Evolutionary conservation across 2,113 vertebrate species (phyloP), one percentile per base, ranked within the genome.

Genomic region (Chionodraco myersi): DNA sequence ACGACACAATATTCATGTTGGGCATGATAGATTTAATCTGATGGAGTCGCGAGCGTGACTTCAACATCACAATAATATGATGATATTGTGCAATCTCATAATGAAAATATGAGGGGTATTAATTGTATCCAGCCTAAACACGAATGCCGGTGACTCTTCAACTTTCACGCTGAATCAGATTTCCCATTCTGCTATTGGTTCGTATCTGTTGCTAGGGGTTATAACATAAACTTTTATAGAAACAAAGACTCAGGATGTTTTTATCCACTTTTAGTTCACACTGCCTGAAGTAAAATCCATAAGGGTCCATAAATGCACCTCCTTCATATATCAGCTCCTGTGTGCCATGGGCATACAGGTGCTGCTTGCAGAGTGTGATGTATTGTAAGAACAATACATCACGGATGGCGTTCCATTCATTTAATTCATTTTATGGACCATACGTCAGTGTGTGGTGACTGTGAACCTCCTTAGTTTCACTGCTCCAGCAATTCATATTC

Each of bases 21-120:
- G 18, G 49, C 15, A 34, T 47, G 71, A 56, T 64, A 3, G 53
- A 80, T 64, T 69, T 77, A 77, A 77, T 64, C 51, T 41, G 78
- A 53, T 68, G 44, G 52, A 49, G 61, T 30, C 47, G 41, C 16
- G 54, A 52, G 70, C 10, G 4, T 61, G 75, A 60, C 36, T 54
- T 34, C 58, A 56, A 49, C 41, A 52, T 67, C 61, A 26, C 15
- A 10, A 30, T 72, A 23, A 57, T 34, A 54, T 14, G 53, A 53
- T 36, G 41, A 53, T 47, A 47, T 36, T 26, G 12, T 21, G 9
- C 4, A 48, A 51, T 56, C 61, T 51, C n/a, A 61, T 44, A 6
- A 30, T 56, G 7, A 48, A 61, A 23, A 34, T 49, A 14, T 59
- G 4, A 16, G 13, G n/a, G 21, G n/a, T 30, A 69, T 58, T 34